These are phyloP conservation scores for Upupa epops DNA, from an alignment of 2,113 vertebrate genomes.

Conservation along the genomic window DNA sequence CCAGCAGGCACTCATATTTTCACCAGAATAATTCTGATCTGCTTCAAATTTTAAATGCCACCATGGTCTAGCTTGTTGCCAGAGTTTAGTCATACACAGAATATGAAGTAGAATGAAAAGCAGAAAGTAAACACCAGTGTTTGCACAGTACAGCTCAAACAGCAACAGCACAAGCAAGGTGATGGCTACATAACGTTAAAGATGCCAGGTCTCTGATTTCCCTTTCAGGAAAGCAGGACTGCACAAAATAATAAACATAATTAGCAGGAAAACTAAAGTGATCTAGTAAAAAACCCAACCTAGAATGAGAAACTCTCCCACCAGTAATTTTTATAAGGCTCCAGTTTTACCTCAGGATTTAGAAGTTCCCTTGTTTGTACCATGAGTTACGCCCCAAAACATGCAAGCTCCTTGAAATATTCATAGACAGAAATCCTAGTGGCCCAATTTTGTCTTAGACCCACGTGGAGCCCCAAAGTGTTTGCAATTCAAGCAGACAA, in stretches of 20 bases:
- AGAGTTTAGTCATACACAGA: background rate
- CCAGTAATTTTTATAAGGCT: background rate
- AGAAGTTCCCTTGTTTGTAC: background rate
- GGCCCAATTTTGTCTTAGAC: background rate
- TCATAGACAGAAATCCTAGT: background rate
- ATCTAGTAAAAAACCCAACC: background rate
- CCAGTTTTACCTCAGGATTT: background rate
- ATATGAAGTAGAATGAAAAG: background rate
- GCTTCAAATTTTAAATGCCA: background rate
- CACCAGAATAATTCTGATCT: background rate
- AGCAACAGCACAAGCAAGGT: background rate
- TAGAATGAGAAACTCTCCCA: background rate
- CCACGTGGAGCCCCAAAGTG: background rate
- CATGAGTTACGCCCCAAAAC: background rate
- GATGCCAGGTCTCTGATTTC: background rate
- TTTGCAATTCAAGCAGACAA: background rate
- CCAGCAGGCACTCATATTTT: background rate
- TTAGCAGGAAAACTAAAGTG: background rate
- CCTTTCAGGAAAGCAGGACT: background rate
- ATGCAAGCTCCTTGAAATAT: background rate
- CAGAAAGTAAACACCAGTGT: background rate
- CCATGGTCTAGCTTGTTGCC: background rate
- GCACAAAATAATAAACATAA: background rate
- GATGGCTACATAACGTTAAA: background rate
- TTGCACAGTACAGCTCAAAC: fast-evolving